phyloP scores from a whole-genome alignment of 2,797 vertebrate genomes.

The Pseudomugil gertrudae region DNA sequence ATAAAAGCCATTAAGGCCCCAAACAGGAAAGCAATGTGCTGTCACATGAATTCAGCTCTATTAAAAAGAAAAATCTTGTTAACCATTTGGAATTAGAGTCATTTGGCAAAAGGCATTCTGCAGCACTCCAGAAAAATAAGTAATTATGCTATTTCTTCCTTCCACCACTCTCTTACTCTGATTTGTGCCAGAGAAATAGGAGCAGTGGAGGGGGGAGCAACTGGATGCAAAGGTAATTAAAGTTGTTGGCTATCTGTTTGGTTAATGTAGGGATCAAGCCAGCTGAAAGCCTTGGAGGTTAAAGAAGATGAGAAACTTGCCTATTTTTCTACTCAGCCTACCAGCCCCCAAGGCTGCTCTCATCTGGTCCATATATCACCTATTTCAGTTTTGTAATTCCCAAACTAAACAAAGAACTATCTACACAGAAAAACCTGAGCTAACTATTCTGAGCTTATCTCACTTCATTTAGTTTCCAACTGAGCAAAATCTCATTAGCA shows the following conservation, averaged over 20 bases:
- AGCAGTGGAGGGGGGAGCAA: constrained; percentile 77
- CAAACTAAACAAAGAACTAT: constrained; percentile 60
- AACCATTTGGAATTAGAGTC: constrained; percentile 89
- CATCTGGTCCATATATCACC: constrained; percentile 70
- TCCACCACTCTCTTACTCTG: constrained; percentile 74
- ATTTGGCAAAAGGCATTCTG: constrained; percentile 87
- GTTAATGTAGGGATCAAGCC: constrained; percentile 78
- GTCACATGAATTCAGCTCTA: constrained; percentile 85
- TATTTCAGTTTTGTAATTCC: constrained; percentile 53
- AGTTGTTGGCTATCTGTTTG: constrained; percentile 86
- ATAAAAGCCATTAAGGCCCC: constrained; percentile 87
- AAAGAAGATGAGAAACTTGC: constrained; percentile 74
- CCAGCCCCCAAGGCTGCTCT: constrained; percentile 62
- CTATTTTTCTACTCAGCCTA: constrained; percentile 70
- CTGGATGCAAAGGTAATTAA: constrained; percentile 86
- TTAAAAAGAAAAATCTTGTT: constrained; percentile 89
- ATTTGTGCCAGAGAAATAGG: constrained; percentile 73
- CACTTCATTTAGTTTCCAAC: constrained; percentile 67
- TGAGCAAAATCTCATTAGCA: constrained; percentile 65
- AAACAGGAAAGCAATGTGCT: constrained; percentile 89
- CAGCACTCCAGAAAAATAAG: constrained; percentile 86
- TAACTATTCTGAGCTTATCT: constrained; percentile 67
- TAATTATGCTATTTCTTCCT: constrained; percentile 83
- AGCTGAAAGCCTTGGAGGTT: constrained; percentile 69
- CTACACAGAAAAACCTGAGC: constrained; percentile 58